Conservation (phyloP, 2,113 vertebrate species). For the Macheiramphus alcinus region DNA sequence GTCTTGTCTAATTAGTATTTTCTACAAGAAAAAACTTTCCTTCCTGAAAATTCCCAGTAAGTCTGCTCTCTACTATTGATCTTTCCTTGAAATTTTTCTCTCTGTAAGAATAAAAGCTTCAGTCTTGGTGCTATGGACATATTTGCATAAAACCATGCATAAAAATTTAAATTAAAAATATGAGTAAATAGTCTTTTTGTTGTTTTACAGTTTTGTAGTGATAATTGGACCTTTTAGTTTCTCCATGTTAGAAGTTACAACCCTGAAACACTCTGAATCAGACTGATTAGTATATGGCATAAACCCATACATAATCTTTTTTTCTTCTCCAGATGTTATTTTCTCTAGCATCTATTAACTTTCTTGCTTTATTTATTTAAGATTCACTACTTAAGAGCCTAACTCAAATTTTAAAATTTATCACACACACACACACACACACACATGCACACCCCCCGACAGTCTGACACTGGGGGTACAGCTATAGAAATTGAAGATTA, state of each 20-base stretch:
- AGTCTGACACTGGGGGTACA: neutral
- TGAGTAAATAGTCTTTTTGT: neutral
- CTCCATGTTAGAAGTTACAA: neutral
- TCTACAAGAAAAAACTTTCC: neutral
- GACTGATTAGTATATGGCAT: neutral
- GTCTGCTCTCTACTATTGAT: neutral
- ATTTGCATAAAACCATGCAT: neutral
- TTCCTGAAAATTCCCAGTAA: neutral
- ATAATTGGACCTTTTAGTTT: neutral
- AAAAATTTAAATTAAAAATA: neutral
- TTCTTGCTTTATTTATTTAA: neutral
- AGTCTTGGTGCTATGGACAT: neutral
- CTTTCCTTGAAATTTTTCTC: neutral
- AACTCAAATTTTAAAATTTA: neutral
- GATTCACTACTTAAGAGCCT: neutral
- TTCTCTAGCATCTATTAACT: neutral
- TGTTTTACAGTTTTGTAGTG: neutral
- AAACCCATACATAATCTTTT: neutral
- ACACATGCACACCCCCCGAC: fast-evolving
- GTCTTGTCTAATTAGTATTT: neutral
- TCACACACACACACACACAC: neutral
- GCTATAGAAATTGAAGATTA: neutral
- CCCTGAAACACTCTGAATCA: neutral
- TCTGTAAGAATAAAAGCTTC: neutral
- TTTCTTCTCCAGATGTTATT: neutral